These are phyloP conservation scores for Chelonia mydas DNA, from an alignment of 2,797 vertebrate genomes.

Conservation along the genomic window DNA sequence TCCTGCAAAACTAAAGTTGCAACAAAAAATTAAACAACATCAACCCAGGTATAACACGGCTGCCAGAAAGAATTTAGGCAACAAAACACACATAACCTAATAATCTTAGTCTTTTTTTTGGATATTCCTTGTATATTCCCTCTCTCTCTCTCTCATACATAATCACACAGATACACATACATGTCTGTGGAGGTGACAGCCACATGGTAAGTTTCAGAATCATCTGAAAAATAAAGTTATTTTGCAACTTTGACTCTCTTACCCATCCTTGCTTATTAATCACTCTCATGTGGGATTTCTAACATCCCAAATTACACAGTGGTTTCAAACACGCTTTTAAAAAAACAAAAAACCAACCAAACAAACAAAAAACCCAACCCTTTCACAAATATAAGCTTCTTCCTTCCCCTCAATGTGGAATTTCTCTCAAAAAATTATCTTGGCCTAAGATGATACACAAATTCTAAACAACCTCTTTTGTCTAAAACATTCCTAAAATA, in stretches of 20 bases:
- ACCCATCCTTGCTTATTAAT: background rate
- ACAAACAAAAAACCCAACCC: background rate
- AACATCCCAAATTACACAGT: background rate
- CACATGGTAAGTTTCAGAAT: background rate
- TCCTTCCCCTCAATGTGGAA: background rate
- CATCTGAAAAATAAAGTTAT: background rate
- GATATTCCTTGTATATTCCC: background rate
- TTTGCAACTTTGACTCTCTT: background rate
- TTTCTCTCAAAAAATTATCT: background rate
- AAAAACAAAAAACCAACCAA: background rate
- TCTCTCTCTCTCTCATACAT: fast-evolving
- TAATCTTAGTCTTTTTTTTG: background rate
- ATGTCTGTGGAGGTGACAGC: background rate
- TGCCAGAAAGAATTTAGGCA: background rate
- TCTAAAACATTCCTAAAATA: background rate
- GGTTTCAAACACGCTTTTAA: background rate
- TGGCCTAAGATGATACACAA: background rate
- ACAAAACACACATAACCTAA: background rate
- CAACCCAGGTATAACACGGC: fast-evolving
- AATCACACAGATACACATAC: fast-evolving
- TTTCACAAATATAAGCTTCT: background rate
- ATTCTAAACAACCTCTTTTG: fast-evolving
- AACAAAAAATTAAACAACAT: fast-evolving
- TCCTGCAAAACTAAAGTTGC: background rate
- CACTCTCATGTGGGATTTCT: background rate